phyloP scores from a whole-genome alignment of 2,113 vertebrate species.

The Hippocampus comes region DNA sequence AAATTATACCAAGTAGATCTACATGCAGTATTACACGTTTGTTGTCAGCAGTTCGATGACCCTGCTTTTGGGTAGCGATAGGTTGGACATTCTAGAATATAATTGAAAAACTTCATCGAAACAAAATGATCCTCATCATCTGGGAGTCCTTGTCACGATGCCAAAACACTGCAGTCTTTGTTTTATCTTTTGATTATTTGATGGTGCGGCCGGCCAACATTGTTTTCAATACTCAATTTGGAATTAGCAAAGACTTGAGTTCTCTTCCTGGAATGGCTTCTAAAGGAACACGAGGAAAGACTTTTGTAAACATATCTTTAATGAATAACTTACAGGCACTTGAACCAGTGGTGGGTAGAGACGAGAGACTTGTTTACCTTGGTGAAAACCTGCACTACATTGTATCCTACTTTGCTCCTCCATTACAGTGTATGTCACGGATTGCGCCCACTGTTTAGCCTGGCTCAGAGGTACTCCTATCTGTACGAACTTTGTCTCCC shows the following conservation, averaged over 20 bases:
- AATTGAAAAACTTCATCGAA: too few species aligned
- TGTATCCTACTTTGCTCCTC: constrained; percentile 62
- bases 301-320: constrained; percentile 53
- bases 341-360: constrained; percentile 34
- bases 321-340: constrained; percentile 60
- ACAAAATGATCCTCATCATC: too few species aligned
- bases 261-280: constrained; percentile 32
- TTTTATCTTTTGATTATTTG: background rate
- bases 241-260: constrained; percentile 20
- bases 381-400: constrained; percentile 48
- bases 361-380: constrained; percentile 63
- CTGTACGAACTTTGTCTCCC: constrained; percentile 61
- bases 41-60: too few species aligned
- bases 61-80: too few species aligned
- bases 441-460: constrained; percentile 70
- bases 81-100: too few species aligned
- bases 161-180: too few species aligned
- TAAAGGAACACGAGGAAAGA: constrained; percentile 36
- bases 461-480: constrained; percentile 66
- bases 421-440: constrained; percentile 69
- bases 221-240: background rate
- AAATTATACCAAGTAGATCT: too few species aligned
- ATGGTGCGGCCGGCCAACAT: background rate
- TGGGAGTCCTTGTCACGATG: too few species aligned
- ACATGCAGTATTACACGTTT: too few species aligned